Evolutionary conservation across 2,888 invertebrate species (phyloP).

Genomic region (Tiphia femorata): DNA sequence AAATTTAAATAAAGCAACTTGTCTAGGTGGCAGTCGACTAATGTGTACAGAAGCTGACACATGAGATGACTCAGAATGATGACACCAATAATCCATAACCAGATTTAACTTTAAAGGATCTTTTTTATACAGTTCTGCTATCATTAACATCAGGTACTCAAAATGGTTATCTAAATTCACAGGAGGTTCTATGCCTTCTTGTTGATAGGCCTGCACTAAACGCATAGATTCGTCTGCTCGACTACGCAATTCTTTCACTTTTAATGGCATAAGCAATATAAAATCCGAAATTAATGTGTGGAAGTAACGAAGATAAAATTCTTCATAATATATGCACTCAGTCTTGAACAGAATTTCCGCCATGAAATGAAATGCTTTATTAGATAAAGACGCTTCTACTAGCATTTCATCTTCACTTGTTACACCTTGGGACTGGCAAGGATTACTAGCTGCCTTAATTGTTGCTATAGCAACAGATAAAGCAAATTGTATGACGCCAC

Average conservation of each 20-base stretch:
- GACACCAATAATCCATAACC: constrained; percentile 87
- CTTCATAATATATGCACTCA: constrained; percentile 78
- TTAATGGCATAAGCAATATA: constrained; percentile 91
- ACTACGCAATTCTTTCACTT: constrained; percentile 85
- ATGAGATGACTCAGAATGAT: constrained; percentile 68
- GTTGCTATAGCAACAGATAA: constrained; percentile 79
- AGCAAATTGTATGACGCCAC: constrained; percentile 77
- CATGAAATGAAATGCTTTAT: constrained; percentile 84
- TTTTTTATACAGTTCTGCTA: constrained; percentile 82
- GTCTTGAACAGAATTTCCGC: constrained; percentile 80
- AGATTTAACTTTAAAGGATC: constrained; percentile 80
- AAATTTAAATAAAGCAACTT: constrained; percentile 90
- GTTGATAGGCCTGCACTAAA: constrained; percentile 79
- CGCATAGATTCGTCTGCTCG: constrained; percentile 91
- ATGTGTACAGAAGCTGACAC: constrained; percentile 61
- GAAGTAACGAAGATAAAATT: constrained; percentile 86
- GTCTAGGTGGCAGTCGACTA: constrained; percentile 72
- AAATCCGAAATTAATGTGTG: constrained; percentile 92
- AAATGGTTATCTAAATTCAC: constrained; percentile 83
- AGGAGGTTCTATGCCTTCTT: constrained; percentile 84
- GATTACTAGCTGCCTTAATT: constrained; percentile 73
- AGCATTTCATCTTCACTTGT: constrained; percentile 85
- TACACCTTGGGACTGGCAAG: constrained; percentile 71
- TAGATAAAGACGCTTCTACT: constrained; percentile 83
- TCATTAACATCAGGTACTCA: constrained; percentile 84